Evolutionary conservation across 2,888 invertebrate genomes (phyloP).

Genomic region (Drosophila tripunctata): DNA sequence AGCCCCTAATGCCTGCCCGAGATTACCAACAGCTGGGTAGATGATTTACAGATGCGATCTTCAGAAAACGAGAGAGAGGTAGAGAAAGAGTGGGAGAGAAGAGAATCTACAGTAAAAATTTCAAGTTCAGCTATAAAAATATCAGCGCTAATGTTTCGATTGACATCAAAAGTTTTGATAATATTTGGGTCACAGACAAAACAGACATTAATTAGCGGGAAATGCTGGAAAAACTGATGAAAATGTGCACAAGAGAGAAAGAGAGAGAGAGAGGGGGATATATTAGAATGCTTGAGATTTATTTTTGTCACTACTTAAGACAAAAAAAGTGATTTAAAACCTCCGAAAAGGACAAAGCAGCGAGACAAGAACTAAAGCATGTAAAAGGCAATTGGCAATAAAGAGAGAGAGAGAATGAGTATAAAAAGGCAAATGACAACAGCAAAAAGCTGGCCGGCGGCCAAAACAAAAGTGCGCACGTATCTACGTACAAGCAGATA

Average conservation of each 20-base stretch:
- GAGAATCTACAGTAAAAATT: slow-evolving; percentile 10
- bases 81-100: neutral
- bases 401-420: slow-evolving; percentile 2
- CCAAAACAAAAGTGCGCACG: slow-evolving; percentile 59
- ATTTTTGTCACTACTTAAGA: slow-evolving; percentile 60
- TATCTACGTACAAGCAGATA: slow-evolving; percentile 47
- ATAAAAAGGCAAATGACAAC: neutral
- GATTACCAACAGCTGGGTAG: neutral
- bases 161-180: slow-evolving; percentile 32
- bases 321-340: slow-evolving; percentile 32
- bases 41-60: slow-evolving; percentile 28
- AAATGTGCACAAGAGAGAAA: neutral
- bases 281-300: slow-evolving; percentile 36
- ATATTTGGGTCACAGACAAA: slow-evolving; percentile 58
- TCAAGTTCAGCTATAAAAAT: slow-evolving; percentile 50
- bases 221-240: slow-evolving; percentile 37
- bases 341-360: slow-evolving; percentile 37
- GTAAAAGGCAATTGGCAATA: neutral
- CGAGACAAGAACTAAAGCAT: slow-evolving; percentile 7
- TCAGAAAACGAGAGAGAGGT: neutral
- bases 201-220: slow-evolving; percentile 52
- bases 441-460: slow-evolving; percentile 52
- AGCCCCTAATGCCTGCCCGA: neutral
- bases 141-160: slow-evolving; percentile 25
- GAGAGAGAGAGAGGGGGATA: neutral